Evolutionary conservation across 2,113 vertebrate genomes (phyloP).

Genomic region (Rallus limicola): DNA sequence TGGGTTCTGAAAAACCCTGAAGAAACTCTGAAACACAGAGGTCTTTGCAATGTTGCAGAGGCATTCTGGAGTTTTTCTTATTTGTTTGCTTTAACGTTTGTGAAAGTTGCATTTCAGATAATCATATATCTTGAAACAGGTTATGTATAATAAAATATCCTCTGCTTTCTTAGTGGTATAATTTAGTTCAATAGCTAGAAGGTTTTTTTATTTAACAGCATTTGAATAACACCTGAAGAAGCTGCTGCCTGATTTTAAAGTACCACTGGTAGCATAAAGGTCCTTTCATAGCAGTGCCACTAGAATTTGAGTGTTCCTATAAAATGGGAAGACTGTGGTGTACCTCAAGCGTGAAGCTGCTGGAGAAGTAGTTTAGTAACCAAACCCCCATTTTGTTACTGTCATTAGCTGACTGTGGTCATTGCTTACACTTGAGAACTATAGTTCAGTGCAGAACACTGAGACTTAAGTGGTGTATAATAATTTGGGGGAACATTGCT

Average conservation of each 20-base stretch:
- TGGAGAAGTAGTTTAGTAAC: background rate
- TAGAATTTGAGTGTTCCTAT: background rate
- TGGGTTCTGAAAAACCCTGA: background rate
- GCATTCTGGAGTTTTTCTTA: background rate
- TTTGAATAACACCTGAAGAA: background rate
- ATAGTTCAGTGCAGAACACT: background rate
- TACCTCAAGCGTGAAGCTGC: background rate
- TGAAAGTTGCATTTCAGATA: background rate
- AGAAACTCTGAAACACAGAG: background rate
- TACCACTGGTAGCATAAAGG: background rate
- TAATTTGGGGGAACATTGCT: background rate
- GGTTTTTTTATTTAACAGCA: background rate
- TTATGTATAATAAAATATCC: background rate
- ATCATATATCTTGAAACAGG: background rate
- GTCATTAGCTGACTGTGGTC: background rate
- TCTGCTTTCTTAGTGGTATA: background rate
- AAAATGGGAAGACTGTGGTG: background rate
- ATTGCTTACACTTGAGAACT: background rate
- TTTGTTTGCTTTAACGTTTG: background rate
- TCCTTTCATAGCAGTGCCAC: background rate
- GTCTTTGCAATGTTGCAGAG: background rate
- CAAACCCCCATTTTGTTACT: background rate
- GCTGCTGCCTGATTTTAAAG: background rate
- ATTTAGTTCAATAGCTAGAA: background rate
- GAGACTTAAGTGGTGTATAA: background rate